Evolutionary conservation across 2,888 invertebrate genomes (phyloP).

Genomic region (Eulithis prunata): DNA sequence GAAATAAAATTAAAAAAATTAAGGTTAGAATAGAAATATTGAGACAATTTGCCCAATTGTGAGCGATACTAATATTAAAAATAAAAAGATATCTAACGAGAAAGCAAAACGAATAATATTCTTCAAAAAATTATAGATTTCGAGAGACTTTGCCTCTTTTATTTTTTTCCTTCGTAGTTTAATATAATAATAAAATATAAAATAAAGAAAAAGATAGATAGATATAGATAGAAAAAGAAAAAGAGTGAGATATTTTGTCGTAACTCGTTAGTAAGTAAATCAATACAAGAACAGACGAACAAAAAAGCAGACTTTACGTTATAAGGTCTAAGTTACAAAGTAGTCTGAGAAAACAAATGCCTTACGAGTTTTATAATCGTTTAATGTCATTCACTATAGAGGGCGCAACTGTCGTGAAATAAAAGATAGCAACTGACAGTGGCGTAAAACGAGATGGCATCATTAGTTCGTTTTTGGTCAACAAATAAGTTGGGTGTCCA

Average conservation of each 20-base stretch:
- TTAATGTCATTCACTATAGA: neutral
- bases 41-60: too few species aligned
- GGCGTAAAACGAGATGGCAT: neutral
- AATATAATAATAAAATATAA: too few species aligned
- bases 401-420: slow-evolving; percentile 1
- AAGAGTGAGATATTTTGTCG: neutral
- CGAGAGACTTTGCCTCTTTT: too few species aligned
- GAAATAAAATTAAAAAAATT: too few species aligned
- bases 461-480: neutral
- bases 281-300: slow-evolving; percentile 1
- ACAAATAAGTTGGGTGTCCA: slow-evolving; percentile 11
- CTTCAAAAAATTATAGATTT: too few species aligned
- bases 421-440: neutral
- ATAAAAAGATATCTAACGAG: too few species aligned
- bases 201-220: neutral
- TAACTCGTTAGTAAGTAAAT: neutral
- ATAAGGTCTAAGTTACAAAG: slow-evolving; percentile 15
- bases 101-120: too few species aligned
- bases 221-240: too few species aligned
- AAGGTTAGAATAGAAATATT: too few species aligned
- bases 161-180: too few species aligned
- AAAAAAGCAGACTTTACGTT: slow-evolving; percentile 12
- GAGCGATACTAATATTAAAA: too few species aligned
- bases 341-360: slow-evolving; percentile 22
- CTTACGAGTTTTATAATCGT: slow-evolving; percentile 1